Evolutionary conservation across 2,888 invertebrate genomes (phyloP).

Genomic region (Axea sp.): DNA sequence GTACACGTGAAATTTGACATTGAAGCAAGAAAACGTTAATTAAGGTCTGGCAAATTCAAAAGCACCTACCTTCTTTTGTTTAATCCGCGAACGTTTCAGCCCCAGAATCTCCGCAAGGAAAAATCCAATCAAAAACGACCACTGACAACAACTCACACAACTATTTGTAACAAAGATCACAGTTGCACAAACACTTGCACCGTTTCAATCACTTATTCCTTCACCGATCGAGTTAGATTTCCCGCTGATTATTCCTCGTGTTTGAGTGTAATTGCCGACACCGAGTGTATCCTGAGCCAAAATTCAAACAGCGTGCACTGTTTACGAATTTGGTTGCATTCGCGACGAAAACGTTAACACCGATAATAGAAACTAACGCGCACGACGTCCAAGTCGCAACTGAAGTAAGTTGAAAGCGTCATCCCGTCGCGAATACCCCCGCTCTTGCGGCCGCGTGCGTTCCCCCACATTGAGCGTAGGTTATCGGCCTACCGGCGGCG

Average conservation of each 20-base stretch:
- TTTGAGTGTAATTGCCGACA: not conserved
- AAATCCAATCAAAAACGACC: conserved; percentile 40
- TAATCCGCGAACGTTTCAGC: conserved; percentile 3
- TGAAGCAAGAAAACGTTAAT: too few relatives aligned
- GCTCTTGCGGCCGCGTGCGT: conserved; percentile 43
- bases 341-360: conserved; percentile 5
- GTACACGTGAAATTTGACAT: conserved; percentile 20
- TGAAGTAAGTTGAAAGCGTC: conserved; percentile 51
- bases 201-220: conserved; percentile 53
- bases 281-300: conserved; percentile 14
- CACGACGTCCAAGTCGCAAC: conserved; percentile 58
- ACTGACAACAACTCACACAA: conserved; percentile 35
- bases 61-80: too few relatives aligned
- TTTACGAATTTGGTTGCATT: conserved; percentile 24
- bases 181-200: conserved; percentile 54
- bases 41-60: too few relatives aligned
- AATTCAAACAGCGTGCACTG: conserved; percentile 11
- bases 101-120: conserved; percentile 2
- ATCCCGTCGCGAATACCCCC: conserved; percentile 38
- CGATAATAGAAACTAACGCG: conserved; percentile 28
- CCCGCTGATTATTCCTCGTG: not conserved
- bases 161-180: conserved; percentile 37
- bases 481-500: conserved; percentile 58
- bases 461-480: conserved; percentile 53
- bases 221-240: conserved; percentile 4